Evolutionary conservation across 2,797 vertebrate species (phyloP), one percentile per base, ranked within the genome.

Genomic region (Microctenopoma lineatum): DNA sequence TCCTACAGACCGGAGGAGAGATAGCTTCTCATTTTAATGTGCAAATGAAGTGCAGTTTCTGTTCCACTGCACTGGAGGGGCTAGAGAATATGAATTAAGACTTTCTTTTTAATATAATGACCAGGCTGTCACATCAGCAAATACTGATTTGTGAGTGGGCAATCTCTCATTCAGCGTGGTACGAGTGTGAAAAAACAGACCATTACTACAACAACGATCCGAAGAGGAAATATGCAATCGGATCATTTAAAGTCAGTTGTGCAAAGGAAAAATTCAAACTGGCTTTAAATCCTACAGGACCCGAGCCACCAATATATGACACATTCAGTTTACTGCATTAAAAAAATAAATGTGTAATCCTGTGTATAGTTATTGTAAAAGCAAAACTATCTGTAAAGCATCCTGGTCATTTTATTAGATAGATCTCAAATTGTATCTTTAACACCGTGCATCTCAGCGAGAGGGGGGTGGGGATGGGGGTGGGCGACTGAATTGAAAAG

Each of bases 71-170:
- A 46, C 62, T 47, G 46, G 59, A 76, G 63, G 56, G 79, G 45
- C 57, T n/a, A 3, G 32, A 21, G 16, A 60, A 48, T 38, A 57
- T 67, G 62, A 71, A 84, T 80, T 48, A 79, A 39, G 73, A 68
- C 74, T 67, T 75, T 57, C 52, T 70, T 26, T 34, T 32, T 32
- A 21, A 6, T 34, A 34, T 34, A 38, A 69, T 59, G 53, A 64
- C 73, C 26, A 64, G 60, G 72, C 50, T 76, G 83, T 85, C 80
- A 73, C 69, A 44, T 77, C 60, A 71, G 69, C 85, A 85, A 84
- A 83, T 51, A 63, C 54, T 58, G 73, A 86, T 80, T 79, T 75
- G 68, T 66, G 65, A 78, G 59, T 3, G 50, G 58, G 65, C 29
- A 59, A 75, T 81, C 59, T 64, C 63, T 70, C 39, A 39, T 48